Percentiles rank a stretch among this genome's conserved stretches.
Conservation (phyloP, 2,888 invertebrate genomes). For the Pterostichus niger region DNA sequence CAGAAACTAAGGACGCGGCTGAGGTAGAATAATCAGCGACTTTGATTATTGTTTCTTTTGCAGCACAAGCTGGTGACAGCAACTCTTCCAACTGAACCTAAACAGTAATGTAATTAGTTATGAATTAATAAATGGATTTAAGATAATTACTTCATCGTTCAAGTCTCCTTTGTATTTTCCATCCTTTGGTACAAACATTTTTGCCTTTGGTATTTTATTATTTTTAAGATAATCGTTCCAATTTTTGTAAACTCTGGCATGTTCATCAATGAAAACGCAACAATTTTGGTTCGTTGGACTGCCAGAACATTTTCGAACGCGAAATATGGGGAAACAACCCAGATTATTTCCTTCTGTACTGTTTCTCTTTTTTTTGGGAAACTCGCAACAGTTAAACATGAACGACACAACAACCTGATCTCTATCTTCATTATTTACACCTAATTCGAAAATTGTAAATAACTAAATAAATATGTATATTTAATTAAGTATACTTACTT, state of each 20-base stretch:
- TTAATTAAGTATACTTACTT: constrained; percentile 54
- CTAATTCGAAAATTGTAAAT: constrained; percentile 28
- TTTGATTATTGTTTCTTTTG: constrained; percentile 71
- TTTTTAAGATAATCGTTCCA: constrained; percentile 79
- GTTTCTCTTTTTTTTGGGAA: background rate
- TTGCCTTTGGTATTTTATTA: constrained; percentile 80
- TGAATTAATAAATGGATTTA: background rate
- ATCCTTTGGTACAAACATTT: constrained; percentile 79
- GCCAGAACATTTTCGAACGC: constrained; percentile 53
- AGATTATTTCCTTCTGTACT: background rate
- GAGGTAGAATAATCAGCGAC: constrained; percentile 71
- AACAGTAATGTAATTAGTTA: background rate
- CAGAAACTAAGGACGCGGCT: constrained; percentile 74
- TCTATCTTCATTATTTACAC: constrained; percentile 50
- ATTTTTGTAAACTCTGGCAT: constrained; percentile 79
- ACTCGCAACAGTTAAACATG: constrained; percentile 71
- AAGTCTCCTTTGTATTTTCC: constrained; percentile 77
- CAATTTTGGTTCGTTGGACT: constrained; percentile 49
- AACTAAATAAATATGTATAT: background rate
- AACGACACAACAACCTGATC: constrained; percentile 64
- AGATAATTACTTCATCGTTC: constrained; percentile 52
- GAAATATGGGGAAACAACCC: constrained; percentile 38
- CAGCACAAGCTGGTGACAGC: constrained; percentile 73
- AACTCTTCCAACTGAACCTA: constrained; percentile 72
- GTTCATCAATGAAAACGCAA: constrained; percentile 76